These are phyloP conservation scores for Pygmarrhopalites habei DNA, from an alignment of 1,140 invertebrate species.

Conservation along the genomic window DNA sequence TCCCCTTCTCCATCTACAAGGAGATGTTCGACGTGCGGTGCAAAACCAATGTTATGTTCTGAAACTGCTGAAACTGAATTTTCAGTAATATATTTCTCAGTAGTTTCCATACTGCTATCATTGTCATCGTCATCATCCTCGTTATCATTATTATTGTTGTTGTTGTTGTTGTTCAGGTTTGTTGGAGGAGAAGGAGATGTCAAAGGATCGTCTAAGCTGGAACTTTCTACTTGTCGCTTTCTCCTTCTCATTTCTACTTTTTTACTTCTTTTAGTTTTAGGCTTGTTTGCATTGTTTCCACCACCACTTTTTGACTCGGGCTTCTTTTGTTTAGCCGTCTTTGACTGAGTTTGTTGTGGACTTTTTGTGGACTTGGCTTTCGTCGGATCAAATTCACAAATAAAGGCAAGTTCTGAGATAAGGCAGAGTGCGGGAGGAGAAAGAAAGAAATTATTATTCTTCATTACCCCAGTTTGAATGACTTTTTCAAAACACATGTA, in stretches of 20 bases:
- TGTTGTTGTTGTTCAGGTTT: neutral
- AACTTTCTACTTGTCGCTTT: slow-evolving; percentile 2
- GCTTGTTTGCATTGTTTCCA: slow-evolving; percentile 9
- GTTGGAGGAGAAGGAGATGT: neutral
- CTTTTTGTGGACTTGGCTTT: slow-evolving; percentile 12
- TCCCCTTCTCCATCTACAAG: neutral
- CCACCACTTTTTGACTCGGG: neutral
- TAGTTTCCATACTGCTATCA: neutral
- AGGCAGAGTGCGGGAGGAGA: no score
- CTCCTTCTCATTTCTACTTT: slow-evolving; percentile 7
- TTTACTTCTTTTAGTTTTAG: neutral
- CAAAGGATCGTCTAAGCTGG: neutral
- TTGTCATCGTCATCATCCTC: neutral
- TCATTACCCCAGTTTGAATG: no score
- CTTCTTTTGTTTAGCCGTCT: slow-evolving; percentile 12
- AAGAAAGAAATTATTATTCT: no score
- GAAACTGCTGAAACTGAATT: neutral
- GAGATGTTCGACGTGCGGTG: slow-evolving; percentile 15
- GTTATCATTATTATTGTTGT: neutral
- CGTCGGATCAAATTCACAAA: slow-evolving; percentile 33
- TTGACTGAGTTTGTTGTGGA: slow-evolving; percentile 10
- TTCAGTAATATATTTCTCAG: slow-evolving; percentile 7
- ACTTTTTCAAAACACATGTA: no score
- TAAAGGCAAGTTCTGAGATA: slow-evolving; percentile 34
- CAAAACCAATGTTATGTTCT: slow-evolving; percentile 21